Evolutionary conservation across 2,888 invertebrate species (phyloP), one percentile per base, ranked within the genome.

Genomic region (Catocala sponsa): DNA sequence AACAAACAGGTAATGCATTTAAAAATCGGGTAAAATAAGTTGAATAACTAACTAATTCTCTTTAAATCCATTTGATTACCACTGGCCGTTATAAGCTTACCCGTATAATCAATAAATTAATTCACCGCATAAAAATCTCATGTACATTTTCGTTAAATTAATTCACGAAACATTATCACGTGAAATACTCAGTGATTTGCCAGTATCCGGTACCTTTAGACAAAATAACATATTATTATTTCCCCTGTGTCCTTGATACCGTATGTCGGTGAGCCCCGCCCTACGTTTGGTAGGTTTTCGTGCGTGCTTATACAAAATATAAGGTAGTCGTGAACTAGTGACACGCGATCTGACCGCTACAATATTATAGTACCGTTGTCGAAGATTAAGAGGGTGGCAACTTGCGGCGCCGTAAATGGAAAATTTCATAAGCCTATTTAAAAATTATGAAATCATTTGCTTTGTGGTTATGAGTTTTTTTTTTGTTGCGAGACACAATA

Each of bases 191-290:
- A 73, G 76, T 74, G 72, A 79, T 80, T 78, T 78, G 68, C 68
- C 68, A 71, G 76, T 78, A 80, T 79, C 79, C 74, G 72, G 68
- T 68, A 74, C 72, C 79, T 78, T 76, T 69, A 69, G 72, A 72
- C 72, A 74, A 49, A 73, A 61, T 80, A 81, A 81, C 79, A 79
- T 79, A 83, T 80, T 76, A 84, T 88, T 85, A 85, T 78, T 83
- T 81, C 62, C 70, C 63, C 59, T 48, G 59, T 76, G 78, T 60
- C 85, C 84, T 85, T 83, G 85, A 78, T 78, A 69, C 70, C 61
- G 69, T 71, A 49, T 65, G 78, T 56, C 63, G 59, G 52, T 13
- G 68, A 63, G 72, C 80, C 79, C 75, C 80, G 80, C 84, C 85
- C 81, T 72, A 65, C 72, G 77, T 82, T 84, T 79, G 75, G 77